These are phyloP conservation scores for Drosophila nasuta DNA, from an alignment of 1,140 invertebrate genomes.

Conservation along the genomic window DNA sequence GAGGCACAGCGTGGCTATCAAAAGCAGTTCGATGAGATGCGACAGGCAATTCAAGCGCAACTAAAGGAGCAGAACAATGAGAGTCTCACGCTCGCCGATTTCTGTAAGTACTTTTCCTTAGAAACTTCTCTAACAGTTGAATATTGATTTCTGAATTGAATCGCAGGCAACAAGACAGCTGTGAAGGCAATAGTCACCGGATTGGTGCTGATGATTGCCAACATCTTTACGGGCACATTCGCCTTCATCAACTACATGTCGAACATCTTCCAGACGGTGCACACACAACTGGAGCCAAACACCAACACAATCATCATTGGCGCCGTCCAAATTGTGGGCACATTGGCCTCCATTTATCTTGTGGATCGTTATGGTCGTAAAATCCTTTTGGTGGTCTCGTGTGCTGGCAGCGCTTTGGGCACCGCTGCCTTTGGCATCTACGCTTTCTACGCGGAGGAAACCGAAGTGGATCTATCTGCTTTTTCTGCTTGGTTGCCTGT, in stretches of 20 bases:
- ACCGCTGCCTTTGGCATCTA: constrained; percentile 64
- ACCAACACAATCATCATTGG: constrained; percentile 86
- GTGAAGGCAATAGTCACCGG: constrained; percentile 63
- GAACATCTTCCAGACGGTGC: constrained; percentile 88
- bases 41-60: constrained; percentile 53
- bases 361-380: constrained; percentile 76
- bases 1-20: constrained; percentile 50
- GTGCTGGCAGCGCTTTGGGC: constrained; percentile 55
- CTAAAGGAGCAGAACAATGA: constrained; percentile 33
- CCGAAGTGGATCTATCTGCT: constrained; percentile 47
- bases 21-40: constrained; percentile 68
- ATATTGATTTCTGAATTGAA: not conserved
- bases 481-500: constrained; percentile 73
- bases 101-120: constrained; percentile 59
- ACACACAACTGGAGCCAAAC: constrained; percentile 86
- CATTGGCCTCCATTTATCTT: constrained; percentile 67
- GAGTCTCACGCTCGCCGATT: constrained; percentile 46
- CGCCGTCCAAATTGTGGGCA: constrained; percentile 85
- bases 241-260: constrained; percentile 80
- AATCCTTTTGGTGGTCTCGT: constrained; percentile 68
- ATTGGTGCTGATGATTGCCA: constrained; percentile 69
- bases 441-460: constrained; percentile 68
- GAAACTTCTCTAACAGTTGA: not conserved
- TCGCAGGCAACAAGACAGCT: constrained; percentile 60
- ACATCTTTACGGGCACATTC: constrained; percentile 74